Evolutionary conservation across 2,113 vertebrate species (phyloP).

Genomic region (Pachypanchax playfairii): DNA sequence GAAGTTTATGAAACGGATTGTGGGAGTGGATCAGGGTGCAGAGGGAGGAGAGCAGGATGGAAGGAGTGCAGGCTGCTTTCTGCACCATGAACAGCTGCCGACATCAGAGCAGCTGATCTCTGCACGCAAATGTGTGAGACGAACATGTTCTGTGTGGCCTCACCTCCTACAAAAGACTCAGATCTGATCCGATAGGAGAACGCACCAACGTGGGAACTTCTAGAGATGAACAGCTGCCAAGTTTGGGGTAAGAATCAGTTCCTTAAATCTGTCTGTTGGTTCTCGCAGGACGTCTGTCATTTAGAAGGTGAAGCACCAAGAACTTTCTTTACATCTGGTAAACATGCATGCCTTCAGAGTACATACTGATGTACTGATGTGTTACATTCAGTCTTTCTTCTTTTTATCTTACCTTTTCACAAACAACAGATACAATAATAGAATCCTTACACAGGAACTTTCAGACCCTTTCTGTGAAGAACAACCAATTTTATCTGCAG

Average conservation of each 20-base stretch:
- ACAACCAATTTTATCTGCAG: background rate
- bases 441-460: background rate
- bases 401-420: background rate
- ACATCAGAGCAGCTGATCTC: conserved; percentile 36
- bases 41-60: conserved; percentile 23
- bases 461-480: conserved; percentile 14
- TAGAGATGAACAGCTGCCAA: conserved; percentile 42
- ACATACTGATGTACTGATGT: background rate
- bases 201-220: background rate
- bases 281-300: conserved; percentile 1
- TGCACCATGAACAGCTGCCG: conserved; percentile 25
- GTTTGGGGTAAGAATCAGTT: conserved; percentile 54
- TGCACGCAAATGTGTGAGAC: conserved; percentile 27
- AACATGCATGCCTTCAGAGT: background rate
- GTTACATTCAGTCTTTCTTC: too few relatives aligned
- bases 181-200: conserved; percentile 43
- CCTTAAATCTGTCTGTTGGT: background rate
- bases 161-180: background rate
- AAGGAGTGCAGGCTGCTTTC: conserved; percentile 25
- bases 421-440: background rate
- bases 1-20: conserved; percentile 44
- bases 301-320: background rate
- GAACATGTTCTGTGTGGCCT: conserved; percentile 36
- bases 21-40: conserved; percentile 54
- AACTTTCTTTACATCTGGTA: background rate